A percentile compares a stretch with the other conserved stretches of the same genome.
phyloP scores from a whole-genome alignment of 2,888 invertebrate species.

The Tachina grossa region DNA sequence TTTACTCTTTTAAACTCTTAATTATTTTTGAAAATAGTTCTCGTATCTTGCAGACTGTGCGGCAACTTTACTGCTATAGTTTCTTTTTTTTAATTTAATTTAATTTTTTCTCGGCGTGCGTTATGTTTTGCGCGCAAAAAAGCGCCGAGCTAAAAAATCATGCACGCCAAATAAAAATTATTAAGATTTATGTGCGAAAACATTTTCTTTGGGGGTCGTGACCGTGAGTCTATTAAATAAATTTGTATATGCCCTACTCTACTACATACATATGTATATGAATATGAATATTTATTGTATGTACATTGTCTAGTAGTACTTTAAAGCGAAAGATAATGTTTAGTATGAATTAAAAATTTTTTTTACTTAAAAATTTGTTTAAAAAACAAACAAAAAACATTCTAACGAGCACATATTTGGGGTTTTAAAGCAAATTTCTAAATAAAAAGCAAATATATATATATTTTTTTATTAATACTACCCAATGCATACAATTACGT shows the following conservation, averaged over 20 bases:
- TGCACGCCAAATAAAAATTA: conserved; percentile 73
- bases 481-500: not conserved
- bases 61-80: conserved; percentile 68
- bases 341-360: too few relatives aligned
- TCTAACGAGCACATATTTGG: too few relatives aligned
- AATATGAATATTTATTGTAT: conserved; percentile 2
- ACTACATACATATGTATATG: not conserved
- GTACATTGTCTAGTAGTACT: conserved; percentile 27
- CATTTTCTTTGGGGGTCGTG: conserved; percentile 74
- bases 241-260: conserved; percentile 53
- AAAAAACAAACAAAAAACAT: too few relatives aligned
- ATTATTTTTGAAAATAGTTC: conserved; percentile 7
- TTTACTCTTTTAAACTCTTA: conserved; percentile 11
- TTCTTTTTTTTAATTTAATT: conserved; percentile 31
- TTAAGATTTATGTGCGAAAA: conserved; percentile 81
- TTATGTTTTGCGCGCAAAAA: conserved; percentile 46
- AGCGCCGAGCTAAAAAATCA: conserved; percentile 54
- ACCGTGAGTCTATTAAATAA: conserved; percentile 71
- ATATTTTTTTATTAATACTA: too few relatives aligned
- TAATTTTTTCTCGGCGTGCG: conserved; percentile 13
- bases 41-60: conserved; percentile 72
- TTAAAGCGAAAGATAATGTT: not conserved
- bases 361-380: too few relatives aligned
- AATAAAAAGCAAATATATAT: too few relatives aligned
- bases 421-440: too few relatives aligned